Percentiles rank a stretch among this genome's conserved stretches.
phyloP scores from a whole-genome alignment of 2,113 vertebrate genomes.

The Colius striatus region DNA sequence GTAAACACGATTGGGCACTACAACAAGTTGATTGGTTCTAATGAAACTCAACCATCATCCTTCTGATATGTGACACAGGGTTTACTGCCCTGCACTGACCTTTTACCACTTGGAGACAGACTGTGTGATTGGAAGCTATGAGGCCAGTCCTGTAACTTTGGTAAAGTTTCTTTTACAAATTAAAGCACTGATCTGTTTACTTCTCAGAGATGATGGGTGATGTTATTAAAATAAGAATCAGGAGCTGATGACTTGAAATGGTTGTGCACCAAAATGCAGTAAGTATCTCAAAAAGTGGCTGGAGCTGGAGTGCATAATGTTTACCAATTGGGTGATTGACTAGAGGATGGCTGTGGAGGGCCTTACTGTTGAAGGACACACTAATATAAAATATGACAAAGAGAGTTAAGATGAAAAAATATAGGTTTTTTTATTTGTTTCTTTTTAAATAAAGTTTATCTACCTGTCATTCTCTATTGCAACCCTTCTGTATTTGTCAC shows the following conservation, averaged over 20 bases:
- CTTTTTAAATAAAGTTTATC: neutral
- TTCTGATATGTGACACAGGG: neutral
- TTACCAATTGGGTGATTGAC: neutral
- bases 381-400: neutral
- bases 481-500: neutral
- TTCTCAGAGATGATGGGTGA: neutral
- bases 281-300: neutral
- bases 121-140: neutral
- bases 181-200: neutral
- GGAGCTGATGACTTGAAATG: neutral
- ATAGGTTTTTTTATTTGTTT: neutral
- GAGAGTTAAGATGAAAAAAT: neutral
- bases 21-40: neutral
- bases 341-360: neutral
- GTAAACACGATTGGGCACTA: neutral
- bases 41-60: neutral
- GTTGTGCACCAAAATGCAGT: neutral
- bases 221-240: neutral
- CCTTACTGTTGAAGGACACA: neutral
- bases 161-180: neutral
- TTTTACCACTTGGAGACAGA: neutral
- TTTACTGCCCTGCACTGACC: neutral
- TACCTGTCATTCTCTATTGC: neutral
- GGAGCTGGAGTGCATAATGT: neutral
- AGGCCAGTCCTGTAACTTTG: neutral